Evolutionary conservation across 2,888 invertebrate species (phyloP).

Genomic region (Teleiodes luculella): DNA sequence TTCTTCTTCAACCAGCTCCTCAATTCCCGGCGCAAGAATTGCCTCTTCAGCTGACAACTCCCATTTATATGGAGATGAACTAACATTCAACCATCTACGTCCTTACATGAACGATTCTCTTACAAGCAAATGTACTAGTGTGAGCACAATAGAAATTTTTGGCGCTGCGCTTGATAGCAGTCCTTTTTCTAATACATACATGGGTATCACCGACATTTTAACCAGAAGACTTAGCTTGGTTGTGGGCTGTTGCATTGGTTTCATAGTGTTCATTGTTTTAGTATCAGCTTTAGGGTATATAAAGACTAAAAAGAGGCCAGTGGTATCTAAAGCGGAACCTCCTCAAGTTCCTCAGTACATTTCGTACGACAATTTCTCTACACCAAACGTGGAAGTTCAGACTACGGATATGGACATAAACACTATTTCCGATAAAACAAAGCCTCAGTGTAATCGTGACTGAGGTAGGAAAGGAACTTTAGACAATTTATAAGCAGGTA

Average conservation of each 20-base stretch:
- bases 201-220: slow-evolving; percentile 85
- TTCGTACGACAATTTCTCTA: slow-evolving; percentile 81
- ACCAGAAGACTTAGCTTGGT: slow-evolving; percentile 90
- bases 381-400: slow-evolving; percentile 59
- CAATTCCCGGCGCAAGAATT: slow-evolving; percentile 73
- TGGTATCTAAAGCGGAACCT: slow-evolving; percentile 83
- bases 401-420: slow-evolving; percentile 69
- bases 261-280: slow-evolving; percentile 89
- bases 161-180: slow-evolving; percentile 79
- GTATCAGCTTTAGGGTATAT: slow-evolving; percentile 91
- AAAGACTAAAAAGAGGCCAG: slow-evolving; percentile 90
- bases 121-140: slow-evolving; percentile 87
- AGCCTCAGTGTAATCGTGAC: slow-evolving; percentile 51
- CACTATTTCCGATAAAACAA: slow-evolving; percentile 65
- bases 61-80: slow-evolving; percentile 79
- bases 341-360: slow-evolving; percentile 89
- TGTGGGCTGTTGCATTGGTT: slow-evolving; percentile 91
- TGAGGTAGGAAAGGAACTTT: slow-evolving; percentile 31
- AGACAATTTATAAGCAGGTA: slow-evolving; percentile 31
- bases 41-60: slow-evolving; percentile 60
- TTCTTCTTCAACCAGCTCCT: slow-evolving; percentile 59
- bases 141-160: slow-evolving; percentile 85
- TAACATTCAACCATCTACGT: slow-evolving; percentile 67
- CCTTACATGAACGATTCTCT: slow-evolving; percentile 81
- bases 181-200: slow-evolving; percentile 81